Percentiles rank a stretch among this genome's conserved stretches.
These are phyloP conservation scores for Sphecodes monilicornis DNA, from an alignment of 2,888 invertebrate genomes.

Conservation along the genomic window DNA sequence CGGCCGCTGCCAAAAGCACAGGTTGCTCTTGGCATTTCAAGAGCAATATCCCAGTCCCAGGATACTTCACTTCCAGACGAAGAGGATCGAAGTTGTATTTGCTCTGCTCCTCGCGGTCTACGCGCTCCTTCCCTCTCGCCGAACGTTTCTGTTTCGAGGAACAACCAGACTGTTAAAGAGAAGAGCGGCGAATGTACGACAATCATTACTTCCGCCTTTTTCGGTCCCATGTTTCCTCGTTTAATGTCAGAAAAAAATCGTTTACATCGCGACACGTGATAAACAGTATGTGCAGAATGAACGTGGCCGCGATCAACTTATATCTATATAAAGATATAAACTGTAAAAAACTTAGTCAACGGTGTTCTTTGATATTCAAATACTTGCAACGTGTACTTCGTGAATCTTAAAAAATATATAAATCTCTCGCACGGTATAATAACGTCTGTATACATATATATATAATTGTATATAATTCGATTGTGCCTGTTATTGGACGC, in stretches of 20 bases:
- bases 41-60: constrained; percentile 76
- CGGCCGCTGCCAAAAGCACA: constrained; percentile 83
- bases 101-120: constrained; percentile 60
- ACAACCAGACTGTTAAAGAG: not conserved
- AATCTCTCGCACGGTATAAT: constrained; percentile 32
- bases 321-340: not conserved
- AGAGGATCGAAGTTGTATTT: constrained; percentile 72
- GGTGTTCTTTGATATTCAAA: constrained; percentile 19
- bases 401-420: constrained; percentile 37
- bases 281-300: constrained; percentile 17
- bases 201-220: constrained; percentile 41
- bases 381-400: constrained; percentile 18
- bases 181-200: not conserved
- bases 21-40: constrained; percentile 78
- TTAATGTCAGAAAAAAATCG: not conserved
- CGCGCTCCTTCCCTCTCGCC: constrained; percentile 66
- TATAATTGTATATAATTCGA: constrained; percentile 24
- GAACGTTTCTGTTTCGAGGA: constrained; percentile 62
- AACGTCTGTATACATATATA: constrained; percentile 28
- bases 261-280: not conserved
- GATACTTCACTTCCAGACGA: constrained; percentile 73
- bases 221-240: constrained; percentile 41
- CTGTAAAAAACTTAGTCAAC: constrained; percentile 22
- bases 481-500: constrained; percentile 36
- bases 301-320: constrained; percentile 18